Base-by-base conservation (phyloP, 2,888 invertebrate genomes). In the Sphaerophoria rueppellii region DNA sequence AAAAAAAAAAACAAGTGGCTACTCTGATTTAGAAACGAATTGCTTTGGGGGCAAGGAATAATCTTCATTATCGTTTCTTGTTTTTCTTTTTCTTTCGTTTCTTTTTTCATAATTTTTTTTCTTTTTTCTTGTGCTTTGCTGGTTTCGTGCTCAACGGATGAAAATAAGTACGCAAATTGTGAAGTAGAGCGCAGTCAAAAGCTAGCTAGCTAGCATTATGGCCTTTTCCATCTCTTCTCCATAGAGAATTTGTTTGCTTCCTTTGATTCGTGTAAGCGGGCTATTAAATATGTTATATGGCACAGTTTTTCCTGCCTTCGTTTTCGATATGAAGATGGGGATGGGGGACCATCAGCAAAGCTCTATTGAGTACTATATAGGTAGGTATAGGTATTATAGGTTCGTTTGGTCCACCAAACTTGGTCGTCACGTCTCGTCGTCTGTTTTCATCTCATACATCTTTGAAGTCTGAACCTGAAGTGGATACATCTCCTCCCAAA, bases 101-200 rank as follows among this genome's bases (percentile, higher is more conserved):
- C 4, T 3, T 16, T 35, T 9, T n/a, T n/a, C n/a, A n/a, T n/a
- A n/a, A n/a, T n/a, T n/a, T n/a, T n/a, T n/a, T n/a, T n/a, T n/a
- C n/a, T n/a, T n/a, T 73, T 24, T 52, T 9, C 32, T 60, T 40
- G 37, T 40, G 9, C 6, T 43, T 60, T 60, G 3, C 24, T 60
- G 52, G 7, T 61, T 63, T 35, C 50, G 50, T 77, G 35, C 14
- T 65, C 74, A 71, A 58, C 78, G 70, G 73, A 77, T 69, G 43
- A 77, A 78, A 70, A 73, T 70, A 82, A 82, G 78, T 78, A 78
- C 73, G 65, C 69, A 74, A 82, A 65, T 78, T 74, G 71, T 71
- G 74, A 83, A 79, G 82, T 82, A 75, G 79, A 83, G 79, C 79
- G 70, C 61, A 79, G 65, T 79, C 57, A 72, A 70, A 43, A 54